Conservation (phyloP, 2,797 vertebrate species). For the Darevskia mixta region DNA sequence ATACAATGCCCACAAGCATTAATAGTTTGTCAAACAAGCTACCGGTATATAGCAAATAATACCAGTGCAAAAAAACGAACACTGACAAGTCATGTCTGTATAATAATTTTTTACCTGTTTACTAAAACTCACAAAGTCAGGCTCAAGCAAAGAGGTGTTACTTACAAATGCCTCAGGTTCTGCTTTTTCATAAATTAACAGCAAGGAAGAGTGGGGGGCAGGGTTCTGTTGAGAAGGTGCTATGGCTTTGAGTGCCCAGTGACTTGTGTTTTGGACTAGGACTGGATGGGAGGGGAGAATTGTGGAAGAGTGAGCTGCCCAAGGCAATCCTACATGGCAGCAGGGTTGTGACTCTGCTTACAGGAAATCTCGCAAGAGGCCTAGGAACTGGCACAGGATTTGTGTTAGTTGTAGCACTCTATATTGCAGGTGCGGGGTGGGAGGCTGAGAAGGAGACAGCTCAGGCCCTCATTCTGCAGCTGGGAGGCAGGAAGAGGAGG, state of each 20-base stretch:
- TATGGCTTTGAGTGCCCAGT: background rate
- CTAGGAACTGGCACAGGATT: background rate
- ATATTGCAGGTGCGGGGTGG: background rate
- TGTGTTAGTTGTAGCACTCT: background rate
- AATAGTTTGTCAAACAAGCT: background rate
- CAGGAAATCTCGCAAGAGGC: background rate
- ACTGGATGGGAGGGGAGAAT: no score
- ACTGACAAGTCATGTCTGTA: background rate
- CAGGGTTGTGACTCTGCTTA: background rate
- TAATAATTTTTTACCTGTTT: background rate
- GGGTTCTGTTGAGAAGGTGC: background rate
- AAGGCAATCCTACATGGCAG: background rate
- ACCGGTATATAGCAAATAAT: background rate
- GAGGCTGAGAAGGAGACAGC: background rate
- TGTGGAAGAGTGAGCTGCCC: no score
- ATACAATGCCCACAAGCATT: background rate
- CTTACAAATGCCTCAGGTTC: background rate
- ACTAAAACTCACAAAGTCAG: background rate
- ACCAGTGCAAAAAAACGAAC: background rate
- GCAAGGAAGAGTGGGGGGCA: background rate
- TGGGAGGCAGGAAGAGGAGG: background rate
- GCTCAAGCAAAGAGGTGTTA: background rate
- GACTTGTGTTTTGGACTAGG: background rate
- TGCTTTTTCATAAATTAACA: background rate
- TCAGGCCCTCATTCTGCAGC: background rate